Evolutionary conservation across 2,113 vertebrate genomes (phyloP), one percentile per base, ranked within the genome.

Genomic region (Megalops atlanticus): DNA sequence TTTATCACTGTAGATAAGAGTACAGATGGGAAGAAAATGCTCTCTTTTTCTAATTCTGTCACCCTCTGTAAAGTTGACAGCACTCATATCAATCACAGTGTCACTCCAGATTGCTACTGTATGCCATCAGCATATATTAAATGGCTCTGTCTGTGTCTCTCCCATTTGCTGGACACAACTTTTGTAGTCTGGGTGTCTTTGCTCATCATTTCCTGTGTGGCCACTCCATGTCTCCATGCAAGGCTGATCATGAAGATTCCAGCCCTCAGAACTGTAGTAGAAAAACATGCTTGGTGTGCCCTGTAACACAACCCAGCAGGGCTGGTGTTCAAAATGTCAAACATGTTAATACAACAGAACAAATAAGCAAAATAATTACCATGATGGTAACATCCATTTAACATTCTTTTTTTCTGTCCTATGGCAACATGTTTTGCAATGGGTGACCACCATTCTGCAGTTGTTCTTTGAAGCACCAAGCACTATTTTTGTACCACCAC

Each of bases 51-150:
- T 89, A 88, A 90, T 90, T 88, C 90, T 87, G 88, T 93, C 93
- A 93, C 92, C 89, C 90, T 92, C 87, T 81, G 92, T 94, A 93
- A 93, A 94, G 94, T 92, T 89, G 86, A 86, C 86, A 85, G 90
- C 92, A 89, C 90, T 93, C 91, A 91, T 92, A 94, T 94, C 93
- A 92, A 93, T 95, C 93, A 93, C 89, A 35, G 72, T 92, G 93
- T 94, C 92, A 91, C 82, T 84, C 84, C 78, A 90, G 92, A 93
- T 92, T 86, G 87, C 88, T 88, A 88, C 87, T 88, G 87, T 88
- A 88, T 84, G 84, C 83, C 92, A 94, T 89, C 89, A 85, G 89
- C 87, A 89, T 78, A 78, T 88, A 92, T 93, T 92, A 92, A 92
- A 92, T 92, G 85, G 86, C 86, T 91, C 85, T 84, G 87, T 93